Conservation (phyloP, 1,140 invertebrate species). For the Centruroides vittatus region DNA sequence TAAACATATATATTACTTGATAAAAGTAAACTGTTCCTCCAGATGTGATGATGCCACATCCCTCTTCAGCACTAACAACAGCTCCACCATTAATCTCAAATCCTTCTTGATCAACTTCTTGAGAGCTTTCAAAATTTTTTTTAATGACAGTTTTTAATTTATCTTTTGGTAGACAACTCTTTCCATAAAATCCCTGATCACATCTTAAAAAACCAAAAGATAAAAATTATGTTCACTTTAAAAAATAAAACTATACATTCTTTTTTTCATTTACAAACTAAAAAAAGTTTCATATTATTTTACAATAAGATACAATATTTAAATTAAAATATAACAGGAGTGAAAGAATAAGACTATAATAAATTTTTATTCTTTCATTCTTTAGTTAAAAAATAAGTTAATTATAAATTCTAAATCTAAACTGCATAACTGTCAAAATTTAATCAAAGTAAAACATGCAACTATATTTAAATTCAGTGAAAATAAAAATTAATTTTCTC, state of each 20-base stretch:
- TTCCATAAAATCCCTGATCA: conserved; percentile 15
- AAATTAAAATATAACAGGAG: too few species aligned
- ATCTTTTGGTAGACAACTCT: conserved; percentile 13
- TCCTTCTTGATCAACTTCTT: conserved; percentile 8
- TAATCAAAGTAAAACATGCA: too few species aligned
- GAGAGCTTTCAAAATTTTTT: conserved; percentile 8
- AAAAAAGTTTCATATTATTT: too few species aligned
- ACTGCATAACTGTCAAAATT: too few species aligned
- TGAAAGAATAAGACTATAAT: too few species aligned
- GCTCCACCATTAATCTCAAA: conserved; percentile 14
- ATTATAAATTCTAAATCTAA: too few species aligned
- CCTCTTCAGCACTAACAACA: conserved; percentile 8
- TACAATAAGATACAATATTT: too few species aligned
- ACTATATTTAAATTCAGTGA: too few species aligned
- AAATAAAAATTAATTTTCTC: too few species aligned
- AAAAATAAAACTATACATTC: neutral
- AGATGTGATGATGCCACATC: conserved; percentile 10
- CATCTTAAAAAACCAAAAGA: conserved; percentile 10
- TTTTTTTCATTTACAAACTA: too few species aligned
- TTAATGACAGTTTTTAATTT: conserved; percentile 14
- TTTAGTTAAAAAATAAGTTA: too few species aligned
- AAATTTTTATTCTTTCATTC: too few species aligned
- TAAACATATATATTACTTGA: conserved; percentile 1
- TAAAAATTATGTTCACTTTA: neutral
- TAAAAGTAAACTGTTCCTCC: conserved; percentile 11